Base-by-base conservation (phyloP, 1,140 invertebrate species). In the Neuroterus valhalla region DNA sequence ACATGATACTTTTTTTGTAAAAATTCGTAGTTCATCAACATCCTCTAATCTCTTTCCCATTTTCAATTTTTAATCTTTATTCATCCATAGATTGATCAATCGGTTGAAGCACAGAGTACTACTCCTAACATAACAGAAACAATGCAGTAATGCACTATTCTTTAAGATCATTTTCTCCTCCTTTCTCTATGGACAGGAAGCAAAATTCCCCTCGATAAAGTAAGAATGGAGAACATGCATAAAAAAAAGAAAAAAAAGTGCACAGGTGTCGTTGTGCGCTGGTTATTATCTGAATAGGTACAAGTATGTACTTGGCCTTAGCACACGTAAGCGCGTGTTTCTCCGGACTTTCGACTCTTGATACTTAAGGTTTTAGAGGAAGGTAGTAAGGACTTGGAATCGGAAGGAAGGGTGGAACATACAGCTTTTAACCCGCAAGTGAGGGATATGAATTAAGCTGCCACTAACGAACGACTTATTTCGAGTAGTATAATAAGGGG, bases 401-500 rank as follows among this genome's bases (percentile, higher is more conserved):
- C 78, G 76, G 70, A 50, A 79, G 48, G 50, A 66, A 73, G 66
- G 71, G 73, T 78, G 75, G 23, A 72, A 26, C 43, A 70, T 23
- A 74, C 67, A 76, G 71, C 72, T 73, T 81, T 70, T 23, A 78
- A 76, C 76, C 12, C 46, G 2, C 26, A 21, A 55, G 38, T 31
- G 48, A 77, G 75, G 71, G 78, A 67, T 74, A 78, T 78, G 78
- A 81, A 83, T 84, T 84, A 84, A 82, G 83, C 79, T 74, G 75
- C 74, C 77, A 81, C 78, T 82, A 84, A 84, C 80, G 83, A 85
- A 81, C 78, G 84, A 84, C 84, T 82, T 81, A 77, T 77, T 81
- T 84, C 70, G 77, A 85, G 84, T 85, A 77, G 82, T 81, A 82
- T 81, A 81, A 82, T 84, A 85, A 86, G 81, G 78, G 83, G 79